Base-by-base conservation (phyloP, 2,888 invertebrate species). In the Aleiodes alternator region DNA sequence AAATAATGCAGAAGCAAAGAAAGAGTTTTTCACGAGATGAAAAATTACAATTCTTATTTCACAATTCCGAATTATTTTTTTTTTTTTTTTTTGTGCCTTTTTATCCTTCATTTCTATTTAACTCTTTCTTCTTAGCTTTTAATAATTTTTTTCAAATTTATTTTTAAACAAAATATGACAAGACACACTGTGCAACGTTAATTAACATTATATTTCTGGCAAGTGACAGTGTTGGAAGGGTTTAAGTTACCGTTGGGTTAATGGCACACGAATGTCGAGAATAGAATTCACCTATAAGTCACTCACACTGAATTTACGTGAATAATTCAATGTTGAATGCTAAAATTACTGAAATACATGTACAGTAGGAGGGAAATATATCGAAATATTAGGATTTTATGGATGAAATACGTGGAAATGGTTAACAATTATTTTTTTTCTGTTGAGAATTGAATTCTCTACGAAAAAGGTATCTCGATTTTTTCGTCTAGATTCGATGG, bases 211-310 rank as follows among this genome's bases (percentile, higher is more conserved):
- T 64, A 43, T 43, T 43, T 43, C 43, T 64, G 43, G 16, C 43
- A 48, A 64, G 48, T 64, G 64, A 64, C 64, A 64, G 16, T 48
- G 64, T 64, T 64, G 64, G 64, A 48, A 43, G 43, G 64, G 64
- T 48, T 64, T 48, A 64, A 64, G 64, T 64, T 64, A 64, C 64
- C 43, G 64, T 48, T 43, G 43, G 43, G 43, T 64, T 64, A 48
- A 64, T 64, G 64, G 16, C 43, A 43, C 43, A 64, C 48, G 29
- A 16, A 64, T 48, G 64, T 64, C 64, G 48, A 48, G 48, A 64
- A 64, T 48, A 64, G 43, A 64, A 64, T 64, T 43, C 64, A 64
- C 43, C 43, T 64, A 64, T 64, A 64, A 64, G 64, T 64, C 64
- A 64, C 64, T 64, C 43, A 64, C 23, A 43, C 43, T 43, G 43